phyloP scores from a whole-genome alignment of 2,888 invertebrate genomes.

The Barypeithes pellucidus region DNA sequence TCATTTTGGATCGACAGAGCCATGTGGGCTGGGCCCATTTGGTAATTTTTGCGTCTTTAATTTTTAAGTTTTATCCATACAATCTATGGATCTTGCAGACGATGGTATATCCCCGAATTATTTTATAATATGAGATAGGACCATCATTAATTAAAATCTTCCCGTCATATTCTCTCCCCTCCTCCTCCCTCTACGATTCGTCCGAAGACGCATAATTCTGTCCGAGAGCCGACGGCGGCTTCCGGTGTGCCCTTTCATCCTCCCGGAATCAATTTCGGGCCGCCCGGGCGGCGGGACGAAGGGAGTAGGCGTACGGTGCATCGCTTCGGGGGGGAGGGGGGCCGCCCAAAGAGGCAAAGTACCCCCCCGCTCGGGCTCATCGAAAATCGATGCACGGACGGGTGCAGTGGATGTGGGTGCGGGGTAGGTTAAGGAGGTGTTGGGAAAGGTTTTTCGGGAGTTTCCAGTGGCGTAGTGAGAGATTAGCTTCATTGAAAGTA shows the following conservation, averaged over 20 bases:
- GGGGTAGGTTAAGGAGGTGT: slow-evolving; percentile 53
- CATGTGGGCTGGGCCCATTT: too few species aligned
- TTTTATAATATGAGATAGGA: background rate
- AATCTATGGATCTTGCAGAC: too few species aligned
- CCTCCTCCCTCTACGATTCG: slow-evolving; percentile 1
- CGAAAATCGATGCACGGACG: slow-evolving; percentile 54
- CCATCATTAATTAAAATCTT: background rate
- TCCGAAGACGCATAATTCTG: slow-evolving; percentile 41
- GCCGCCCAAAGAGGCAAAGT: slow-evolving; percentile 46
- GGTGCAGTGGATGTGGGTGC: slow-evolving; percentile 51
- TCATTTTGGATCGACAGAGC: too few species aligned
- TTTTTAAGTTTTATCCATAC: too few species aligned
- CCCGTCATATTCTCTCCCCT: background rate
- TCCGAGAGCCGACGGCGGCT: slow-evolving; percentile 42
- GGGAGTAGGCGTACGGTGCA: slow-evolving; percentile 51
- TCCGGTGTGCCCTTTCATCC: slow-evolving; percentile 50
- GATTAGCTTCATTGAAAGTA: too few species aligned
- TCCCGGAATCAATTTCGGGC: slow-evolving; percentile 56
- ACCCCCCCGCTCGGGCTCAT: slow-evolving; percentile 47
- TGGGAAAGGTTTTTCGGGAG: slow-evolving; percentile 53
- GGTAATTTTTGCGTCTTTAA: too few species aligned
- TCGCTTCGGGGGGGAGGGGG: slow-evolving; percentile 30
- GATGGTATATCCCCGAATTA: too few species aligned
- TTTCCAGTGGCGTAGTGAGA: slow-evolving; percentile 23
- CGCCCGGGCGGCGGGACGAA: slow-evolving; percentile 34